Evolutionary conservation across 2,888 invertebrate genomes (phyloP), one percentile per base, ranked within the genome.

Genomic region (Galerucella nymphaeae): DNA sequence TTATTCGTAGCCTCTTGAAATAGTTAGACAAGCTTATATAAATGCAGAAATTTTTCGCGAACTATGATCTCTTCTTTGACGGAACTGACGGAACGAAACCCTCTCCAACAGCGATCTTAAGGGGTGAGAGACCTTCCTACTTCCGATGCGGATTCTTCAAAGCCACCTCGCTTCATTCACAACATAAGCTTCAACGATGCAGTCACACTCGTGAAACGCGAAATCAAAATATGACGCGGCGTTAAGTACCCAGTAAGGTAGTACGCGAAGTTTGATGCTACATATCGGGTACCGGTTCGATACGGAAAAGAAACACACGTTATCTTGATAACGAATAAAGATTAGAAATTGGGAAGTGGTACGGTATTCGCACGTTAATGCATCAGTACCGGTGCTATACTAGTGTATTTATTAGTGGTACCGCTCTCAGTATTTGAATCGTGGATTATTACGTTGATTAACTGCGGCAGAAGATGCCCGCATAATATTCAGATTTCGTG

Each of bases 361-460:
- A 18, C 53, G 53, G 18, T 48, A n/a, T 48, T 48, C 42, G 42
- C 50, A n/a, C 50, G 50, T 14, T 50, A 58, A 30, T 38, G n/a
- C 14, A 23, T 14, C 48, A n/a, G 20, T 63, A 45, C n/a, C 63
- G 63, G 23, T 48, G 48, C 20, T 18, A 30, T 53, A 30, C 38
- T 38, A 11, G 61, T 42, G 41, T 14, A 42, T 42, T 62, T 45
- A 11, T 38, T n/a, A 62, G 61, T 16, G 61, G 61, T 42, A 62
- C 42, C 41, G 16, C 42, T 42, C 38, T 50, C 65, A n/a, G 30
- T 63, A 48, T 14, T 30, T 45, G 20, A 63, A 48, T 63, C 48
- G 45, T 55, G 64, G 30, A 50, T 64, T 50, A 64, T 64, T 64
- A 64, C 30, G 9, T 64, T 13, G 16, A 64, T 64, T 50, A 48